Evolutionary conservation across 92 coral and sea anemone species (phyloP).

Genomic region (Porites divaricata): DNA sequence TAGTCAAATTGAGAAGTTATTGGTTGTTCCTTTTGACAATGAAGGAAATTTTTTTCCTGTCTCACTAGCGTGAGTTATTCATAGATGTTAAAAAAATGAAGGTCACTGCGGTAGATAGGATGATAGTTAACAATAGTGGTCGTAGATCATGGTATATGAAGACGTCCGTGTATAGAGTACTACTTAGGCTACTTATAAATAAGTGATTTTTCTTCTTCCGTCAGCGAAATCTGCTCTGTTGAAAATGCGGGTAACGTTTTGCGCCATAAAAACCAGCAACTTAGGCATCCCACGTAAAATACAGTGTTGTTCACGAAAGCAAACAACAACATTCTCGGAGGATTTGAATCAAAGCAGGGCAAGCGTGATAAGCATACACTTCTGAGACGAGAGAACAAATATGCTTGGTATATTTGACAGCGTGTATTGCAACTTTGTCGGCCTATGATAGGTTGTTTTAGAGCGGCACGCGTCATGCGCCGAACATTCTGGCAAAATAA

Average conservation of each 20-base stretch:
- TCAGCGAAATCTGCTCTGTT: slow-evolving; percentile 39
- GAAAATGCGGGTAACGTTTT: slow-evolving; percentile 17
- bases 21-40: slow-evolving; percentile 43
- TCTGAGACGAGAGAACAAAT: slow-evolving; percentile 20
- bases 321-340: neutral
- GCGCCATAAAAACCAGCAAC: neutral
- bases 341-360: neutral
- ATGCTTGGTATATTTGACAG: slow-evolving; percentile 3
- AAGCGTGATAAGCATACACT: neutral
- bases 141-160: slow-evolving; percentile 17
- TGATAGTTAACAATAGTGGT: slow-evolving; percentile 43
- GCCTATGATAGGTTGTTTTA: slow-evolving; percentile 25
- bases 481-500: slow-evolving; percentile 29
- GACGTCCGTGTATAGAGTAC: slow-evolving; percentile 9
- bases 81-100: slow-evolving; percentile 9
- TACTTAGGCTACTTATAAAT: slow-evolving; percentile 24
- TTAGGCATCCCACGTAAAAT: neutral
- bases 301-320: neutral
- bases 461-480: slow-evolving; percentile 29
- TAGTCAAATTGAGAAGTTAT: neutral
- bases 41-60: slow-evolving; percentile 1
- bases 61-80: slow-evolving; percentile 26
- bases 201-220: slow-evolving; percentile 46
- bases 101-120: slow-evolving; percentile 34
- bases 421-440: slow-evolving; percentile 11